Percentiles rank a stretch among this genome's conserved stretches.
Conservation (phyloP, 1,140 invertebrate species). For the Eciton burchellii region DNA sequence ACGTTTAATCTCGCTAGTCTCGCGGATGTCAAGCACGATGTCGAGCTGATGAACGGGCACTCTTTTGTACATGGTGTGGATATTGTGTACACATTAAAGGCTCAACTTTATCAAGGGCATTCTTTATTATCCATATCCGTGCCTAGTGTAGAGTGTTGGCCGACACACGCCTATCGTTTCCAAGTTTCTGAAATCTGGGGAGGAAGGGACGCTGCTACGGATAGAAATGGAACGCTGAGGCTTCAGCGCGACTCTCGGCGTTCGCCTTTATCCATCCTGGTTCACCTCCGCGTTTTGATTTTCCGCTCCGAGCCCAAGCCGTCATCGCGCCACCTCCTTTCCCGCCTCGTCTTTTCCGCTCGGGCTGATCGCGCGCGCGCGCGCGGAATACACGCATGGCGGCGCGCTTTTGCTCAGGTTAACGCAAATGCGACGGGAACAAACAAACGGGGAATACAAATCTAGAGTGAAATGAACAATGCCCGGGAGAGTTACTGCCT, state of each 20-base stretch:
- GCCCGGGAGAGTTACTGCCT: slow-evolving; percentile 84
- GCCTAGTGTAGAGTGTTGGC: too few relatives aligned
- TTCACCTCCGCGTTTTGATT: slow-evolving; percentile 27
- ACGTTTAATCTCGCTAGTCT: too few relatives aligned
- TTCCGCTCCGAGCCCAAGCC: slow-evolving; percentile 42
- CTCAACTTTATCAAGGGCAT: too few relatives aligned
- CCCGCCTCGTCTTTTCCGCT: slow-evolving; percentile 69
- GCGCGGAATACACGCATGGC: slow-evolving; percentile 71
- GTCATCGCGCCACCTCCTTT: slow-evolving; percentile 59
- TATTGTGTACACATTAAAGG: too few relatives aligned
- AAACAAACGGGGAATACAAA: slow-evolving; percentile 84
- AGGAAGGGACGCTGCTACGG: too few relatives aligned
- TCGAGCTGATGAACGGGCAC: too few relatives aligned
- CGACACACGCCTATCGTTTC: too few relatives aligned
- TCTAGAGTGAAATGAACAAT: slow-evolving; percentile 85
- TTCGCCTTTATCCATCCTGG: background rate
- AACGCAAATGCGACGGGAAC: slow-evolving; percentile 80
- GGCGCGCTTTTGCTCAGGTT: slow-evolving; percentile 76
- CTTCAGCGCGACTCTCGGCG: background rate
- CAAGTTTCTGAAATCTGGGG: too few relatives aligned
- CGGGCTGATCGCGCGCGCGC: slow-evolving; percentile 69
- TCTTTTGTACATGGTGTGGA: too few relatives aligned
- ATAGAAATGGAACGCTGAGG: too few relatives aligned
- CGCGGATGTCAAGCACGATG: too few relatives aligned
- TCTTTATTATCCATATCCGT: too few relatives aligned